Percentiles rank a stretch among this genome's conserved stretches.
These are phyloP conservation scores for Silurus meridionalis DNA, from an alignment of 2,113 vertebrate species.

Conservation along the genomic window DNA sequence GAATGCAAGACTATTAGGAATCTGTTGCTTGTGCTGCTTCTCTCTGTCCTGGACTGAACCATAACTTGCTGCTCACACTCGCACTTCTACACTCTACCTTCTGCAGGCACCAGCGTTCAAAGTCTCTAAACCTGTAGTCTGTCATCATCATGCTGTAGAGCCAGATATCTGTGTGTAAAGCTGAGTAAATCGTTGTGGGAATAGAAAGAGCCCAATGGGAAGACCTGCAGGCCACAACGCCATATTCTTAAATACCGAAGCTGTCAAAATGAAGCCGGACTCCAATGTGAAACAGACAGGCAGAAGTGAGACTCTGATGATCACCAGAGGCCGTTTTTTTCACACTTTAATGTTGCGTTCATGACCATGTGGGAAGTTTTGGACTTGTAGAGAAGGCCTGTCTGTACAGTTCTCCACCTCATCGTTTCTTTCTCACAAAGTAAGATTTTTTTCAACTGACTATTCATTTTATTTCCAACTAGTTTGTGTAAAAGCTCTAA, in stretches of 20 bases:
- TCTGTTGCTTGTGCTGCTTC: neutral
- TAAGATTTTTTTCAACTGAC: neutral
- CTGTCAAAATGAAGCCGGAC: slow-evolving; percentile 33
- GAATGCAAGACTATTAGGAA: neutral
- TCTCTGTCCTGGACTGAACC: neutral
- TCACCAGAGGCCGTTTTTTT: slow-evolving; percentile 20
- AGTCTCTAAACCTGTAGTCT: neutral
- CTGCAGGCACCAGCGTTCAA: neutral
- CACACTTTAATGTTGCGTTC: neutral
- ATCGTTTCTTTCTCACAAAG: neutral
- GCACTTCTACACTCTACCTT: neutral
- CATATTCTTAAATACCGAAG: slow-evolving; percentile 17
- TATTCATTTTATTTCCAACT: neutral
- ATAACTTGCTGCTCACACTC: no score
- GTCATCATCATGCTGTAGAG: slow-evolving; percentile 4
- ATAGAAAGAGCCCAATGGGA: slow-evolving; percentile 4
- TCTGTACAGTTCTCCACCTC: neutral
- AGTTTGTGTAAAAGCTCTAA: neutral
- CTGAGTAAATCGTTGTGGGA: neutral
- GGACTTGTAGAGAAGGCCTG: neutral
- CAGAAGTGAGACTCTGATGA: slow-evolving; percentile 32
- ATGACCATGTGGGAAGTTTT: neutral
- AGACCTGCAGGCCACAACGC: slow-evolving; percentile 19
- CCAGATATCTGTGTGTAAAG: slow-evolving; percentile 20
- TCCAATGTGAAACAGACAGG: slow-evolving; percentile 25